Evolutionary conservation across 2,888 invertebrate genomes (phyloP).

Genomic region (Loripinus fragilis): DNA sequence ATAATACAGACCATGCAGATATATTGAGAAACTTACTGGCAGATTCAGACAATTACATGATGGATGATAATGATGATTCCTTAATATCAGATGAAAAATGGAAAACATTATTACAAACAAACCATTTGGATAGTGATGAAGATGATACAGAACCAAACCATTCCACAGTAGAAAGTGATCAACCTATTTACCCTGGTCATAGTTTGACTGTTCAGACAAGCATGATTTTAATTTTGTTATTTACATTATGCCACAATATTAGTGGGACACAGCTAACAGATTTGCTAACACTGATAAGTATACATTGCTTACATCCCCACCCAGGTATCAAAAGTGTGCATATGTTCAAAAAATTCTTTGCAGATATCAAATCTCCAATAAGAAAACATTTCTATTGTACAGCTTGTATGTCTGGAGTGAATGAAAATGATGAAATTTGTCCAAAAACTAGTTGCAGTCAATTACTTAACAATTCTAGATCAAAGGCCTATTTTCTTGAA

Average conservation of each 20-base stretch:
- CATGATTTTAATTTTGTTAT: no score
- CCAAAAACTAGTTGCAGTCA: background rate
- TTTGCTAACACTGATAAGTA: background rate
- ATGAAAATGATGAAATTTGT: background rate
- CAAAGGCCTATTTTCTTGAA: background rate
- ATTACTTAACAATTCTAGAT: background rate
- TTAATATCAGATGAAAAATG: background rate
- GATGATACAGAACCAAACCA: background rate
- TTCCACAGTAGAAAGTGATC: no score
- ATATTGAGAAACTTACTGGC: background rate
- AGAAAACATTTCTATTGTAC: slow-evolving; percentile 2
- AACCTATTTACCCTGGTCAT: no score
- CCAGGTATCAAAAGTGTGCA: background rate
- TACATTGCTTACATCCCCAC: background rate
- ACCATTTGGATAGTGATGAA: background rate
- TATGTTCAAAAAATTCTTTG: background rate
- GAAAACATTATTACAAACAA: background rate
- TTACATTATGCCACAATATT: background rate
- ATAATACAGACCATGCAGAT: background rate
- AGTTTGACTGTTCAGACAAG: no score
- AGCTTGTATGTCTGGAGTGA: background rate
- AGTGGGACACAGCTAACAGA: background rate
- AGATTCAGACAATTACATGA: background rate
- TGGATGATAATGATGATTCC: background rate
- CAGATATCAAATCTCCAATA: background rate